These are phyloP conservation scores for Phyto melanocephala DNA, from an alignment of 2,888 invertebrate species.

Conservation along the genomic window DNA sequence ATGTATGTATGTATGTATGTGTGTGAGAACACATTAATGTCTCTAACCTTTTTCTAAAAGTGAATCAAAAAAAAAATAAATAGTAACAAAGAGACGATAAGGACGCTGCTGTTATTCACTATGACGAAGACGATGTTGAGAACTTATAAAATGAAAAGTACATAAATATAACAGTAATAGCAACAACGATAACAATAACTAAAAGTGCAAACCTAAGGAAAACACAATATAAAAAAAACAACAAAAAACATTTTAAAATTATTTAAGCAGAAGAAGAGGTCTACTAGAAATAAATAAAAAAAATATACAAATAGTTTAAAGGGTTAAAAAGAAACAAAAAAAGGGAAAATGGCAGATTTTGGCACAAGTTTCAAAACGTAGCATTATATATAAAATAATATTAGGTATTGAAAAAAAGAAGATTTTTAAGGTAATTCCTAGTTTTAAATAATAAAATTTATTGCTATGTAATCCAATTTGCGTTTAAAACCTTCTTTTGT, in stretches of 20 bases:
- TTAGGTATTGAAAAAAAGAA: too few relatives aligned
- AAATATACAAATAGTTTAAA: not conserved
- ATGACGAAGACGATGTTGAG: conserved; percentile 10
- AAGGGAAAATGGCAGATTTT: too few relatives aligned
- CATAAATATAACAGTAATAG: conserved; percentile 35
- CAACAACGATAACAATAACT: conserved; percentile 1
- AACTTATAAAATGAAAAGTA: conserved; percentile 21
- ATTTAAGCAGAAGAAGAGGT: conserved; percentile 23
- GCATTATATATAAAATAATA: too few relatives aligned
- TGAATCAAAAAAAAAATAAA: conserved; percentile 8
- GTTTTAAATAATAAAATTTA: too few relatives aligned
- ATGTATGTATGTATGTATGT: not conserved
- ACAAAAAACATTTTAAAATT: conserved; percentile 16
- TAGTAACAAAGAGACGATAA: conserved; percentile 19
- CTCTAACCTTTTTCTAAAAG: conserved; percentile 24
- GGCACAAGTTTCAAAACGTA: too few relatives aligned
- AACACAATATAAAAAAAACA: not conserved
- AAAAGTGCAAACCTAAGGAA: conserved; percentile 55
- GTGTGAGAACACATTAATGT: conserved; percentile 1
- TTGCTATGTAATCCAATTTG: too few relatives aligned
- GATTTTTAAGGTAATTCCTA: too few relatives aligned
- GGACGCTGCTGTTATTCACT: not conserved
- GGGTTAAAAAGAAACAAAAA: not conserved
- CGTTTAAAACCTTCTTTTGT: too few relatives aligned
- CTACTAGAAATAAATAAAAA: not conserved